Base-by-base conservation (phyloP, 1,140 invertebrate genomes). In the Drosophila saltans region DNA sequence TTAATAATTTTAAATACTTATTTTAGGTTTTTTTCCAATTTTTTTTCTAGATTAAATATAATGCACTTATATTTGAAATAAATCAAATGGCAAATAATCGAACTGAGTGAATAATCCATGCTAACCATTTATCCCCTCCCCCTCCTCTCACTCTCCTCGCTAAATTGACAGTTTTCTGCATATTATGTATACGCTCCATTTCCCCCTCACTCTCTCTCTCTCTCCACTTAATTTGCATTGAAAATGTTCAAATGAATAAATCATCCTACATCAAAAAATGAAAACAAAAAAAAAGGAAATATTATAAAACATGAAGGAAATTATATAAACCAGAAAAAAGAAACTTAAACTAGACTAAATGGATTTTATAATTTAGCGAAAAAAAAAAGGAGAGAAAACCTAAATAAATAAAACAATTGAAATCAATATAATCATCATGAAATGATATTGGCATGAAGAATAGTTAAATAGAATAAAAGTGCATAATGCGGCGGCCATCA, bases 381-480 rank as follows among this genome's bases (percentile, higher is more conserved):
- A 2, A 48, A 24, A 2, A 45, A 24, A 21, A 7, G 1, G 6
- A 21, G 24, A 9, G 24, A 8, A 48, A 8, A 48, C 2, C 45
- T 24, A 24, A 48, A 48, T 48, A 8, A 48, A 48, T 48, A 48
- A 48, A 48, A 48, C 16, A 48, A 48, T 24, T 48, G 45, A 48
- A 48, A 48, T 48, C 45, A 48, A 24, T 48, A 48, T 48, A 48
- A 48, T 24, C 16, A 48, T 48, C 16, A 48, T 16, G 16, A 16
- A 48, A 21, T 48, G 45, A 24, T 21, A 48, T 21, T 48, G 45
- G 16, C 45, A 48, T 24, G 21, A 9, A 9, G 21, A 52, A 26
- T 16, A 21, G 45, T 77, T 28, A 59, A 75, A 75, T 78, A 70
- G 64, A 75, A 78, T 77, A 78, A 36, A 36, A 70, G 66, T 75